phyloP scores from a whole-genome alignment of 1,140 invertebrate genomes.

The Ceratoteleas bidentatus region DNA sequence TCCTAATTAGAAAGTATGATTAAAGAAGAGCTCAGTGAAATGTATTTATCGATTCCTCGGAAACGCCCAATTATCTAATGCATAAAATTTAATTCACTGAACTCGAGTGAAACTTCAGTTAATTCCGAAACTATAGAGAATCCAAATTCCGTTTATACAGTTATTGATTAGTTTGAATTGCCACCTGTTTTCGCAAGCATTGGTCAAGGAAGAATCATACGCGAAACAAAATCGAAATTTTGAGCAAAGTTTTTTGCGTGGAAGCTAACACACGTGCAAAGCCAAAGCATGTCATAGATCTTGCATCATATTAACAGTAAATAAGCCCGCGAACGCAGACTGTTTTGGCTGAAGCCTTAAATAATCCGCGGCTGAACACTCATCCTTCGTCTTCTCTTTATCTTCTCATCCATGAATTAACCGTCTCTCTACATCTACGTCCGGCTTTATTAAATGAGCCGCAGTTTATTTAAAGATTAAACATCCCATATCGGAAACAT shows the following conservation, averaged over 20 bases:
- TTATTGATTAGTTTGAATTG: no score
- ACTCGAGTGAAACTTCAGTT: no score
- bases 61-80: no score
- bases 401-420: slow-evolving; percentile 40
- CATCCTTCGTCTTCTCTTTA: slow-evolving; percentile 33
- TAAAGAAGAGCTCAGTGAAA: neutral
- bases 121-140: neutral
- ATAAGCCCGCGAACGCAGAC: slow-evolving; percentile 16
- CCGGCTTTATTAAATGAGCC: slow-evolving; percentile 34
- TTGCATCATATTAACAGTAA: slow-evolving; percentile 19
- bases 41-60: neutral
- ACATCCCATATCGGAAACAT: slow-evolving; percentile 31
- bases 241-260: no score
- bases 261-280: neutral
- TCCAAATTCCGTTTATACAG: neutral
- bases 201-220: no score
- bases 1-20: slow-evolving; percentile 3
- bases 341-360: slow-evolving; percentile 33
- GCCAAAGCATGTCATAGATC: neutral
- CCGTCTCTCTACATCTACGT: slow-evolving; percentile 18
- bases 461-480: slow-evolving; percentile 42
- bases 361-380: slow-evolving; percentile 36
- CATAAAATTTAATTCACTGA: no score
- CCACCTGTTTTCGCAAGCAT: no score
- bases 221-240: no score